Conservation (phyloP, 2,113 vertebrate genomes). For the Phalacrocorax pelagicus region DNA sequence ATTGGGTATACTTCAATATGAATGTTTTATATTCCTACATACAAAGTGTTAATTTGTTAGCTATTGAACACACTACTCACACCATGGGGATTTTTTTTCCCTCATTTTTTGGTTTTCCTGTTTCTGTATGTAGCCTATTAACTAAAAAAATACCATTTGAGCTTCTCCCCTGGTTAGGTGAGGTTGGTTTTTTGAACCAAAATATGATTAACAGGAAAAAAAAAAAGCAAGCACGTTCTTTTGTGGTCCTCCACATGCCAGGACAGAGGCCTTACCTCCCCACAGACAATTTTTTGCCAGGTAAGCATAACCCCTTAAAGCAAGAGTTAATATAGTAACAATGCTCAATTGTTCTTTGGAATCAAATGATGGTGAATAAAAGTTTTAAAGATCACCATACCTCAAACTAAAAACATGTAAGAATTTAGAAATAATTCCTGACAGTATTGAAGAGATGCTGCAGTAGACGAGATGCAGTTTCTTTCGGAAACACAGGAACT, state of each 20-base stretch:
- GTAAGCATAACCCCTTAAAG: not conserved
- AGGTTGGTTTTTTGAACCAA: not conserved
- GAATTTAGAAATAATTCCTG: not conserved
- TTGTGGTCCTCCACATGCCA: not conserved
- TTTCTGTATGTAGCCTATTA: not conserved
- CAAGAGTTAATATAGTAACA: not conserved
- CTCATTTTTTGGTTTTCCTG: not conserved
- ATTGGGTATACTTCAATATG: not conserved
- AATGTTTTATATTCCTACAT: not conserved
- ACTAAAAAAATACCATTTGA: not conserved
- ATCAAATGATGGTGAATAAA: not conserved
- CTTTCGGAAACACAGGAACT: not conserved
- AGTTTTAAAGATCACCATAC: not conserved
- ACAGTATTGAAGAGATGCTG: not conserved
- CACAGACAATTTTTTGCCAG: not conserved
- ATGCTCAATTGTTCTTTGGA: not conserved
- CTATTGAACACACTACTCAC: not conserved
- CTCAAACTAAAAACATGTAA: not conserved
- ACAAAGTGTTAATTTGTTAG: not conserved
- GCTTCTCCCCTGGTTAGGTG: accelerated
- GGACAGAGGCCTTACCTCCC: not conserved
- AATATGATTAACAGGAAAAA: not conserved
- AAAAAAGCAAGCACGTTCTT: not conserved
- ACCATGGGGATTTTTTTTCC: accelerated
- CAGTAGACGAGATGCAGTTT: not conserved